Evolutionary conservation across 2,113 vertebrate species (phyloP).

Genomic region (Marmota flaviventris): DNA sequence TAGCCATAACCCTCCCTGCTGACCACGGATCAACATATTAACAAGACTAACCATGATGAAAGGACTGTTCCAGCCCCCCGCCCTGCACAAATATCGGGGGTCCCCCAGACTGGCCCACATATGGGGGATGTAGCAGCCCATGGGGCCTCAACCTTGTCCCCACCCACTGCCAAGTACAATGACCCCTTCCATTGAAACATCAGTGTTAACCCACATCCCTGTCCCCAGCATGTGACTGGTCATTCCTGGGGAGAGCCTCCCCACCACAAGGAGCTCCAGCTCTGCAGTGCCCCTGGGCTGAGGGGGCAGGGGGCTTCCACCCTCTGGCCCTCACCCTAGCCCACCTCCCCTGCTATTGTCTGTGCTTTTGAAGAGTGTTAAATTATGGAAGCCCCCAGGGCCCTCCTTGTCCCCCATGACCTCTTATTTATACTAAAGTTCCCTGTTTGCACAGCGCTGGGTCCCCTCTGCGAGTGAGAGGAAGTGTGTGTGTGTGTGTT

Average conservation of each 20-base stretch:
- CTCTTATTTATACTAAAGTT: constrained; percentile 87
- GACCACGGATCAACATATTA: constrained; percentile 69
- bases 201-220: constrained; percentile 67
- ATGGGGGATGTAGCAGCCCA: background rate
- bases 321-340: background rate
- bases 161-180: constrained; percentile 69
- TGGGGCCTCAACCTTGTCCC: constrained; percentile 56
- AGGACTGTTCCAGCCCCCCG: background rate
- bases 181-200: constrained; percentile 32
- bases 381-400: constrained; percentile 80
- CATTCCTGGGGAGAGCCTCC: background rate
- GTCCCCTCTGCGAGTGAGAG: background rate
- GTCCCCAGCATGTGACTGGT: constrained; percentile 69
- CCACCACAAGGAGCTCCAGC: background rate
- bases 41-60: constrained; percentile 76
- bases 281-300: background rate
- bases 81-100: constrained; percentile 66
- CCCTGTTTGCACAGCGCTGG: constrained; percentile 75
- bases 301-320: background rate
- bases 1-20: constrained; percentile 43
- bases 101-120: background rate
- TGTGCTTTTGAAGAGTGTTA: constrained; percentile 82
- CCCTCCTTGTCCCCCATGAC: constrained; percentile 40
- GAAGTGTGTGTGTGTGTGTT: background rate
- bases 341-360: constrained; percentile 59